Evolutionary conservation across 2,888 invertebrate genomes (phyloP).

Genomic region (Drosophila fulvimacula): DNA sequence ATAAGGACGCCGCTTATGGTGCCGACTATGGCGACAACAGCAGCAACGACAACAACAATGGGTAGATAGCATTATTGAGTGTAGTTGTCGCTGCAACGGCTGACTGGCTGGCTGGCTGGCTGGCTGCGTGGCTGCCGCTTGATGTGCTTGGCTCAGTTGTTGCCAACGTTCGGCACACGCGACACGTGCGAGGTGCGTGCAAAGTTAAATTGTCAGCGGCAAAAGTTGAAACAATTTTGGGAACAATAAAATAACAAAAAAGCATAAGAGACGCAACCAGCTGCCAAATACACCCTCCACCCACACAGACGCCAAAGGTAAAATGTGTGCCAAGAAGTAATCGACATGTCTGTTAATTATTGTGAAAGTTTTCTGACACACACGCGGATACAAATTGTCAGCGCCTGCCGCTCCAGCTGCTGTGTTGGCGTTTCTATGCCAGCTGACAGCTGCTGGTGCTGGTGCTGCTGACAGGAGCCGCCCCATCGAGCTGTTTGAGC

Average conservation of each 20-base stretch:
- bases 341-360: conserved; percentile 80
- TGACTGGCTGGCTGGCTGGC: conserved; percentile 43
- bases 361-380: conserved; percentile 71
- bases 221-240: conserved; percentile 68
- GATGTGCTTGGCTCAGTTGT: conserved; percentile 58
- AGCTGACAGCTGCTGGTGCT: conserved; percentile 70
- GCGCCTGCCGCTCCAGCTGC: conserved; percentile 25
- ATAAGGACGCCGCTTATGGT: conserved; percentile 73
- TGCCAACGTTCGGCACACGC: conserved; percentile 64
- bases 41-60: conserved; percentile 18
- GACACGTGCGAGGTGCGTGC: conserved; percentile 72
- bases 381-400: conserved; percentile 56
- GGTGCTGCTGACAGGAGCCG: conserved; percentile 39
- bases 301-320: conserved; percentile 46
- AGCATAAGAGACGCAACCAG: conserved; percentile 16
- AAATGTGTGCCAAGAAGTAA: conserved; percentile 73
- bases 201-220: conserved; percentile 65
- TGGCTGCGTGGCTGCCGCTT: conserved; percentile 6
- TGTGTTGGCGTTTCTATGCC: conserved; percentile 50
- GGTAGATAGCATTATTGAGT: conserved; percentile 22
- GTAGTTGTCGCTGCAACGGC: conserved; percentile 64
- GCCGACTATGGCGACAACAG: conserved; percentile 38
- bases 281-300: conserved; percentile 30
- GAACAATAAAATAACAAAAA: conserved; percentile 47
- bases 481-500: conserved; percentile 22